Evolutionary conservation across 2,888 invertebrate species (phyloP).

Genomic region (Bibio marci): DNA sequence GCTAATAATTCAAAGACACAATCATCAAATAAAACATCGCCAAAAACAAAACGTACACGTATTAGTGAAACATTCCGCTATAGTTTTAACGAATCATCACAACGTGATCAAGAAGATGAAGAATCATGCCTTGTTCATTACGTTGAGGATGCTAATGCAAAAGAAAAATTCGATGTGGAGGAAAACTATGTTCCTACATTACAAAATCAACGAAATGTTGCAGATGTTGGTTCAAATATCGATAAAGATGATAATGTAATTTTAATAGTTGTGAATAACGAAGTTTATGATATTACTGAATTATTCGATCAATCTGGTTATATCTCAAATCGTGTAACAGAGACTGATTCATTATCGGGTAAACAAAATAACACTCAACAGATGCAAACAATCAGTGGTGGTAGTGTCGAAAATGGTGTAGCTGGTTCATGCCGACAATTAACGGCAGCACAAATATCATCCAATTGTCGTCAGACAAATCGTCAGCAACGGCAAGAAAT

Average conservation of each 20-base stretch:
- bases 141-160: slow-evolving; percentile 47
- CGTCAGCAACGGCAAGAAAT: slow-evolving; percentile 15
- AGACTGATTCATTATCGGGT: slow-evolving; percentile 15
- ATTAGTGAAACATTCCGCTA: slow-evolving; percentile 25
- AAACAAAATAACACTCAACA: slow-evolving; percentile 31
- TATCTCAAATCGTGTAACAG: slow-evolving; percentile 16
- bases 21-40: slow-evolving; percentile 19
- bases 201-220: slow-evolving; percentile 27
- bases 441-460: slow-evolving; percentile 8
- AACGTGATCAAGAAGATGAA: slow-evolving; percentile 72
- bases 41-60: slow-evolving; percentile 23
- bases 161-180: slow-evolving; percentile 34
- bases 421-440: slow-evolving; percentile 19
- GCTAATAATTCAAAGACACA: slow-evolving; percentile 24
- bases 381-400: slow-evolving; percentile 62
- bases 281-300: slow-evolving; percentile 46
- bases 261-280: slow-evolving; percentile 37
- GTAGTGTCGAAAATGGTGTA: slow-evolving; percentile 37
- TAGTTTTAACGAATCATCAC: slow-evolving; percentile 51
- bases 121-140: slow-evolving; percentile 67
- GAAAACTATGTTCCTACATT: slow-evolving; percentile 32
- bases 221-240: slow-evolving; percentile 33
- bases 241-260: slow-evolving; percentile 32
- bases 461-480: slow-evolving; percentile 22
- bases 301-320: slow-evolving; percentile 41